phyloP scores from a whole-genome alignment of 1,140 invertebrate species.

The Caenorhabditis remanei region DNA sequence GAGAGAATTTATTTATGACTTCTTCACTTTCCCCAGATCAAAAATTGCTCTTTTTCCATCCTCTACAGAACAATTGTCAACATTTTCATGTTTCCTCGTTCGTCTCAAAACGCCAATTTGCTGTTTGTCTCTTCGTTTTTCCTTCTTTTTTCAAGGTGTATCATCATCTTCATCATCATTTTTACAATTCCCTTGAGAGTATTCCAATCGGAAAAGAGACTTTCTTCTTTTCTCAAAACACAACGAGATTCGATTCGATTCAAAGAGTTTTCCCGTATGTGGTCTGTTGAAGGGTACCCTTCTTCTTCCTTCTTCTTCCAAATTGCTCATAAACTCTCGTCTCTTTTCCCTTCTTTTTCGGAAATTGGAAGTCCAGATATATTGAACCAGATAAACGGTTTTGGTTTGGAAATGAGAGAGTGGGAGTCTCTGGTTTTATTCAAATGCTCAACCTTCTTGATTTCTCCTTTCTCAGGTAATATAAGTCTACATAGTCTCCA shows the following conservation, averaged over 20 bases:
- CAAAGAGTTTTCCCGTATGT: conserved; percentile 36
- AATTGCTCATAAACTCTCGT: conserved; percentile 53
- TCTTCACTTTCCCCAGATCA: too few relatives aligned
- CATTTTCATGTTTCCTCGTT: background rate
- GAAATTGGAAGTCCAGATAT: conserved; percentile 52
- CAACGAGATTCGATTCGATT: conserved; percentile 50
- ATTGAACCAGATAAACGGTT: conserved; percentile 32
- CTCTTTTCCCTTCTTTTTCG: conserved; percentile 3
- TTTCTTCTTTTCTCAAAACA: conserved; percentile 1
- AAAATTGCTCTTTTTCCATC: too few relatives aligned
- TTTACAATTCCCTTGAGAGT: conserved; percentile 12
- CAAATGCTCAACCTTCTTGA: background rate
- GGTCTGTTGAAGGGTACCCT: background rate
- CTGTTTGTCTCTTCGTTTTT: background rate
- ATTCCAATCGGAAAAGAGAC: conserved; percentile 36
- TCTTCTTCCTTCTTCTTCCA: background rate
- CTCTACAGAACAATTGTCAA: too few relatives aligned
- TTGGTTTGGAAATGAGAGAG: background rate
- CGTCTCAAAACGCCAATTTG: background rate
- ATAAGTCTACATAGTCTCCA: background rate
- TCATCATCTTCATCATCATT: conserved; percentile 39
- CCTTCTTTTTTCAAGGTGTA: conserved; percentile 17
- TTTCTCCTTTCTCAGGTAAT: too few relatives aligned
- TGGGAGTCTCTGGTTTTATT: background rate
- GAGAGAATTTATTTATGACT: too few relatives aligned